Conservation (phyloP, 2,888 invertebrate genomes). For the Pristionchus japonicus region DNA sequence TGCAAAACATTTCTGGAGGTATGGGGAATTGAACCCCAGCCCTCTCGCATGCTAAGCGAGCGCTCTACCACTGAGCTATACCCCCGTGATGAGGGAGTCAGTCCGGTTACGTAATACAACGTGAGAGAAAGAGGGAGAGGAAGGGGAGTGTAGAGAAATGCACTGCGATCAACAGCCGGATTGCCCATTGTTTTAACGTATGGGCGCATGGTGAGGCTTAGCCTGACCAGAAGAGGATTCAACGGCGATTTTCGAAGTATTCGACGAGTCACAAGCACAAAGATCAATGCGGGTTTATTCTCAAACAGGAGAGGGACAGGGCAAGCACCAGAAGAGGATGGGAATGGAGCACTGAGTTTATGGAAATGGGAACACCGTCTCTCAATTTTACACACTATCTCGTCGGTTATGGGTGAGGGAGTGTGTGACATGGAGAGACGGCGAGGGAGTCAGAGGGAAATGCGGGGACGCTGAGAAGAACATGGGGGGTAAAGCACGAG, state of each 20-base stretch:
- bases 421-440: not conserved
- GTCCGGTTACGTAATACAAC: not conserved
- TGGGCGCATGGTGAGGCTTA: not conserved
- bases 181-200: not conserved
- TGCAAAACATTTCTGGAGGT: conserved; percentile 2
- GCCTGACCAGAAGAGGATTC: too few relatives aligned
- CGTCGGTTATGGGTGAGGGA: not conserved
- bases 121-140: not conserved
- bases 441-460: not conserved
- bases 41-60: conserved; percentile 47
- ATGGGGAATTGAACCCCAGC: conserved; percentile 42
- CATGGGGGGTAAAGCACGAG: conserved; percentile 22
- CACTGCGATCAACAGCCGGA: not conserved
- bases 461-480: not conserved
- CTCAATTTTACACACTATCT: not conserved
- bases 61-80: conserved; percentile 47
- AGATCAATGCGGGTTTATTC: conserved; percentile 24
- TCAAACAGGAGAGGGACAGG: not conserved
- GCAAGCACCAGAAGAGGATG: not conserved
- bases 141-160: not conserved
- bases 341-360: not conserved
- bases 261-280: not conserved
- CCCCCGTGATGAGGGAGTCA: not conserved
- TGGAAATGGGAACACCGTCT: not conserved
- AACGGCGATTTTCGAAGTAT: not conserved